phyloP scores from a whole-genome alignment of 2,888 invertebrate species.

The Noctua janthina region DNA sequence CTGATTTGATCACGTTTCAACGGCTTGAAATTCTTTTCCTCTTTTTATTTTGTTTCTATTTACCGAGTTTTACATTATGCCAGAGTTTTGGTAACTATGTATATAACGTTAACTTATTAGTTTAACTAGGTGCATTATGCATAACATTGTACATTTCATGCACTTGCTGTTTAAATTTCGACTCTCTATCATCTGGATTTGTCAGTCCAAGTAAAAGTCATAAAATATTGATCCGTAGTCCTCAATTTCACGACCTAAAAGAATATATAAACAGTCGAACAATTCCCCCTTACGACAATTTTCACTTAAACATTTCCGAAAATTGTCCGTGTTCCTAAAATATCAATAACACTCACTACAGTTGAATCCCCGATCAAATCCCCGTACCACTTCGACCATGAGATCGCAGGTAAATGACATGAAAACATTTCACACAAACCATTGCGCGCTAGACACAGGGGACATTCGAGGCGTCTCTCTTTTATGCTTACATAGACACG shows the following conservation, averaged over 20 bases:
- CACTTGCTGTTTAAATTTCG: neutral
- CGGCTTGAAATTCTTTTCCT: neutral
- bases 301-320: constrained; percentile 44
- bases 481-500: constrained; percentile 46
- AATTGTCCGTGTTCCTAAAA: constrained; percentile 49
- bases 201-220: neutral
- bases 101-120: neutral
- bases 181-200: neutral
- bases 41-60: constrained; percentile 9
- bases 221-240: neutral
- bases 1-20: constrained; percentile 14
- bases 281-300: constrained; percentile 2
- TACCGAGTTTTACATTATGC: neutral
- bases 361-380: constrained; percentile 42
- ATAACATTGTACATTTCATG: neutral
- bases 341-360: constrained; percentile 52
- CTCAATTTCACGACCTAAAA: neutral
- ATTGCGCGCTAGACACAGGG: constrained; percentile 51
- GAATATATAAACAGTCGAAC: constrained; percentile 12
- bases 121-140: neutral
- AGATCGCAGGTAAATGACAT: constrained; percentile 49
- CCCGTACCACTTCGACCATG: constrained; percentile 31
- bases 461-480: constrained; percentile 34
- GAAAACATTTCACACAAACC: constrained; percentile 56
- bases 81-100: neutral